These are phyloP conservation scores for Lagocephalus sceleratus DNA, from an alignment of 2,797 vertebrate species.

Conservation along the genomic window DNA sequence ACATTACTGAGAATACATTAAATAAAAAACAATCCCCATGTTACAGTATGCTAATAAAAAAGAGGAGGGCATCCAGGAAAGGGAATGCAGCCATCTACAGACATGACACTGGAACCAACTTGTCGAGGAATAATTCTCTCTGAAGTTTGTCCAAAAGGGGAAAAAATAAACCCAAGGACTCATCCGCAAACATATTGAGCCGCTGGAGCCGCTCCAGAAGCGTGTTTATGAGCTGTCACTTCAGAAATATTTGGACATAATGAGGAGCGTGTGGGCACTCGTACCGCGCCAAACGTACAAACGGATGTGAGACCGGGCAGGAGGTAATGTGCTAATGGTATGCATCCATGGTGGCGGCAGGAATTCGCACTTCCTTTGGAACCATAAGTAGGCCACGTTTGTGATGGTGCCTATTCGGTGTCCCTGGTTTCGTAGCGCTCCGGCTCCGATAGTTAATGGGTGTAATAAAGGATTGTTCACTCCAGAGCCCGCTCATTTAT, in stretches of 20 bases:
- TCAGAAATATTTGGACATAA: constrained; percentile 52
- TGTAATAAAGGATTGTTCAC: constrained; percentile 89
- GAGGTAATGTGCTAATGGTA: constrained; percentile 44
- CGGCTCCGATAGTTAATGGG: constrained; percentile 84
- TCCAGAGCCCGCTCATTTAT: constrained; percentile 88
- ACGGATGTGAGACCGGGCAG: constrained; percentile 14
- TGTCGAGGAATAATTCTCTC: constrained; percentile 57
- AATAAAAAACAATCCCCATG: constrained; percentile 43
- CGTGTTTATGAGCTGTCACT: constrained; percentile 43
- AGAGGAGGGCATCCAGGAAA: constrained; percentile 39
- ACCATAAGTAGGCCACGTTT: constrained; percentile 52
- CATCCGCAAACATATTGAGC: constrained; percentile 58
- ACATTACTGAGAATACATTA: constrained; percentile 63
- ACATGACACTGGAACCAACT: constrained; percentile 25
- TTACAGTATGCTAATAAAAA: constrained; percentile 56
- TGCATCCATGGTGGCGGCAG: constrained; percentile 29
- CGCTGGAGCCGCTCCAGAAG: constrained; percentile 44
- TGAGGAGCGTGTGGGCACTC: constrained; percentile 14
- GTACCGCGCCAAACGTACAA: constrained; percentile 27
- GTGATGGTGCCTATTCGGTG: constrained; percentile 39
- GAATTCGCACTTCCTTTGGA: constrained; percentile 42
- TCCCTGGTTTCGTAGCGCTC: constrained; percentile 50
- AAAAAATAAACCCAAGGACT: constrained; percentile 10
- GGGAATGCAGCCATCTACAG: neutral
- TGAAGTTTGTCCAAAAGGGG: constrained; percentile 41